Evolutionary conservation across 2,888 invertebrate species (phyloP), one percentile per base, ranked within the genome.

Genomic region (Embidobia sp.): DNA sequence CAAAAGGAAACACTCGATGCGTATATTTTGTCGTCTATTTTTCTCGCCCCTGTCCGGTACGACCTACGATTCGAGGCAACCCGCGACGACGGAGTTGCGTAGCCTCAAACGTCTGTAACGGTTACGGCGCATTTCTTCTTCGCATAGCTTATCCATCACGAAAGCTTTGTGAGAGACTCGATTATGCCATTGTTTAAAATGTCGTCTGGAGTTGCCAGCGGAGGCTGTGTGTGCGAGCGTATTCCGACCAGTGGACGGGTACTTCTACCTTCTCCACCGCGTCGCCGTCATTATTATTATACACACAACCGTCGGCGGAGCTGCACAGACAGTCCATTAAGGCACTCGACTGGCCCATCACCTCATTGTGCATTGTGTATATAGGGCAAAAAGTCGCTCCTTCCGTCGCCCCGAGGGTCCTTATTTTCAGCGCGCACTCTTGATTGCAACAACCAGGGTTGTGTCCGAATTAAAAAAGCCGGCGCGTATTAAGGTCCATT

Each of bases 111-210:
- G 75, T 76, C 63, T 75, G 75, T 63, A 75, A 75, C 75, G 69
- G 75, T 75, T 75, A 75, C 67, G 74, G 53, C 74, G 67, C 67
- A 61, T 75, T 75, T 69, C 75, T 75, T 67, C 66, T 46, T 63
- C 66, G 75, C 75, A 75, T 75, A 69, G 69, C 75, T 69, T 75
- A 75, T 75, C 75, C 69, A 75, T 75, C 75, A 75, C 63, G 75
- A 75, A 75, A 75, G 69, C 69, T 75, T 75, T 75, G 75, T 63
- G 75, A 49, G 61, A 22, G 55, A 61, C 75, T 67, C 75, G 75
- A 75, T 75, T 75, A 75, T 75, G 63, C 69, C 75, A 49, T 55
- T 75, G 69, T 75, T 75, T 69, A 75, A 75, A 75, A 75, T 75
- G 75, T 75, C 75, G 67, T 63, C 29, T 53, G 55, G 46, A 67